Percentiles rank a stretch among this genome's conserved stretches.
These are phyloP conservation scores for Phoronis australis DNA, from an alignment of 2,888 invertebrate species.

Conservation along the genomic window DNA sequence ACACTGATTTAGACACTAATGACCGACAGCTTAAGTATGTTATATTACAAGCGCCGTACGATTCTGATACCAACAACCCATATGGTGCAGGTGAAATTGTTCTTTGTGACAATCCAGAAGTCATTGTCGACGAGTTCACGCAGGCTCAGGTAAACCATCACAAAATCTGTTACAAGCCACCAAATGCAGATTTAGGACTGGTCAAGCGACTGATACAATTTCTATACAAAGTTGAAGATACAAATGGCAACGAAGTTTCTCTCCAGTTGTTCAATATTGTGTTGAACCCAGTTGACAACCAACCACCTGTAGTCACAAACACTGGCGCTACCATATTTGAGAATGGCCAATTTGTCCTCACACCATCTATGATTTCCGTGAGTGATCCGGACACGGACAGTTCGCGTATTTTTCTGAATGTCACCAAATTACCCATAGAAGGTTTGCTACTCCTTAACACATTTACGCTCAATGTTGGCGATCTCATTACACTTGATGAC, in stretches of 20 bases:
- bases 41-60: slow-evolving; percentile 34
- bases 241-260: slow-evolving; percentile 38
- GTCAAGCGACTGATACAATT: slow-evolving; percentile 45
- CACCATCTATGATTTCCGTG: slow-evolving; percentile 36
- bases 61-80: slow-evolving; percentile 38
- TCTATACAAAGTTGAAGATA: slow-evolving; percentile 44
- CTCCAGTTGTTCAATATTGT: slow-evolving; percentile 44
- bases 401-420: slow-evolving; percentile 27
- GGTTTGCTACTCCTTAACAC: slow-evolving; percentile 35
- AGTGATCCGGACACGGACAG: slow-evolving; percentile 44
- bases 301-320: slow-evolving; percentile 45
- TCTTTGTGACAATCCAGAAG: slow-evolving; percentile 33
- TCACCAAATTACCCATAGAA: slow-evolving; percentile 33
- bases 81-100: slow-evolving; percentile 39
- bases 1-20: slow-evolving; percentile 39
- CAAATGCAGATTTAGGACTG: slow-evolving; percentile 43
- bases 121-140: slow-evolving; percentile 31
- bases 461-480: slow-evolving; percentile 25
- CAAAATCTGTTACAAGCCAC: slow-evolving; percentile 49
- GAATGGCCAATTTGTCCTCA: slow-evolving; percentile 37
- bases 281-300: slow-evolving; percentile 46
- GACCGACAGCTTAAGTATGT: slow-evolving; percentile 35
- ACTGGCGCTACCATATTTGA: slow-evolving; percentile 37
- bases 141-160: slow-evolving; percentile 50
- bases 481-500: slow-evolving; percentile 38